Base-by-base conservation (phyloP, 2,113 vertebrate genomes). In the Lagopus muta region DNA sequence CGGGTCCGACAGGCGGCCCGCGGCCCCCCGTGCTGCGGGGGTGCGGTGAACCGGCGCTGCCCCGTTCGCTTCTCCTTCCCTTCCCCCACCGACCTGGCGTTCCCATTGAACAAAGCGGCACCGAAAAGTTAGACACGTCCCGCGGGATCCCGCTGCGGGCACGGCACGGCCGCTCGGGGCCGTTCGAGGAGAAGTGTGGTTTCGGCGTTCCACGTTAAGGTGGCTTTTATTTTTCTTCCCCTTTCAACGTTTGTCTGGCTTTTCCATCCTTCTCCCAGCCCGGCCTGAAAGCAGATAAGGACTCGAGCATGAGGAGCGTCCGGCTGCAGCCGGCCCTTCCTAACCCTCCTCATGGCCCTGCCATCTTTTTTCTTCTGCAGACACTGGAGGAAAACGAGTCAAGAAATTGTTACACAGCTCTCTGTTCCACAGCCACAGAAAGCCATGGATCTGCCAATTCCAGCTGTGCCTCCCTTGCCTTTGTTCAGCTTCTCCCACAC, bases 341-440 rank as follows among this genome's bases (percentile, higher is more conserved):
- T 74, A 86, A 91, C 60, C 75, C 70, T 84, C 72, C 52, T 45
- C 38, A 40, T 34, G 48, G 70, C 66, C 80, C 38, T 71, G 87
- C 80, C 95, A 90, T 77, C 80, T 73, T 57, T 70, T 36, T 52
- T 84, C 74, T 88, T 47, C 78, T 88, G 81, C 66, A 32, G 54
- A 43, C 58, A 36, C 55, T 25, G 28, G 88, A 66, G 93, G 88
- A 89, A 94, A 92, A 92, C 89, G 93, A 89, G 92, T 38, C 91
- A 85, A 95, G 92, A 78, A 87, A 93, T 38, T 57, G 66, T 96
- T 96, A 94, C 27, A 15, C 95, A 96, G 95, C 78, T 74, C 25
- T 89, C 48, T 42, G 21, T 89, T 84, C 67, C 55, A 75, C 75
- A 84, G 71, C 36, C 90, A 90, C 82, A 72, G 95, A 88, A 90